phyloP scores from a whole-genome alignment of 2,888 invertebrate species.

The Drosophila niveifrons region DNA sequence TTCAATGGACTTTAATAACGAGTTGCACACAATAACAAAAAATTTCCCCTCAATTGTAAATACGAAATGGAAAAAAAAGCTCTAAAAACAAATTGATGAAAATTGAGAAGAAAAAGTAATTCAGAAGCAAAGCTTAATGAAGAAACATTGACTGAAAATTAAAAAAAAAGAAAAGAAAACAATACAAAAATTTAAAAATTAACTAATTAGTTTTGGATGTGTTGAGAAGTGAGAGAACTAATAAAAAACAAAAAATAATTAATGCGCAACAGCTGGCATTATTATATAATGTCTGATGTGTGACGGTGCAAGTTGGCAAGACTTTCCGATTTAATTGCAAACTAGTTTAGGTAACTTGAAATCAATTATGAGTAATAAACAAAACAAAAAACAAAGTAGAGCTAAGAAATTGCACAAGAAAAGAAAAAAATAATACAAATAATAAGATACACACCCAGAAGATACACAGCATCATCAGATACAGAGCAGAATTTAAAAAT shows the following conservation, averaged over 20 bases:
- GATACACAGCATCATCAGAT: slow-evolving; percentile 15
- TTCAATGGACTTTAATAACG: slow-evolving; percentile 29
- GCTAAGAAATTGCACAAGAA: slow-evolving; percentile 73
- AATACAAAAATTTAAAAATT: slow-evolving; percentile 33
- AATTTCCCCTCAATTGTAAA: slow-evolving; percentile 52
- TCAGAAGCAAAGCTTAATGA: slow-evolving; percentile 79
- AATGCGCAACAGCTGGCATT: slow-evolving; percentile 50
- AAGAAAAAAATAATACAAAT: slow-evolving; percentile 5
- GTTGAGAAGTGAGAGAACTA: slow-evolving; percentile 46
- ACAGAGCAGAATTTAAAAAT: slow-evolving; percentile 26
- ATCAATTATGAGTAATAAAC: slow-evolving; percentile 61
- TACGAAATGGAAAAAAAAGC: slow-evolving; percentile 31
- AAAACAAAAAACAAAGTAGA: slow-evolving; percentile 57
- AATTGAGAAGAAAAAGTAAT: slow-evolving; percentile 50
- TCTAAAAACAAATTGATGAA: slow-evolving; percentile 40
- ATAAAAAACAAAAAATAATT: slow-evolving; percentile 44
- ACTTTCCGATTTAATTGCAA: slow-evolving; percentile 70
- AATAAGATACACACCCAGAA: slow-evolving; percentile 18
- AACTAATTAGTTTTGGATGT: slow-evolving; percentile 44
- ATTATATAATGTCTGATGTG: slow-evolving; percentile 67
- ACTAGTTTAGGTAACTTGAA: slow-evolving; percentile 68
- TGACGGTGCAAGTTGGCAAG: slow-evolving; percentile 55
- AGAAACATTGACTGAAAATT: slow-evolving; percentile 76
- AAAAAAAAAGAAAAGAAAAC: slow-evolving; percentile 38
- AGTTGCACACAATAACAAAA: slow-evolving; percentile 38